Evolutionary conservation across 2,888 invertebrate genomes (phyloP).

Genomic region (Bellardia pandia): DNA sequence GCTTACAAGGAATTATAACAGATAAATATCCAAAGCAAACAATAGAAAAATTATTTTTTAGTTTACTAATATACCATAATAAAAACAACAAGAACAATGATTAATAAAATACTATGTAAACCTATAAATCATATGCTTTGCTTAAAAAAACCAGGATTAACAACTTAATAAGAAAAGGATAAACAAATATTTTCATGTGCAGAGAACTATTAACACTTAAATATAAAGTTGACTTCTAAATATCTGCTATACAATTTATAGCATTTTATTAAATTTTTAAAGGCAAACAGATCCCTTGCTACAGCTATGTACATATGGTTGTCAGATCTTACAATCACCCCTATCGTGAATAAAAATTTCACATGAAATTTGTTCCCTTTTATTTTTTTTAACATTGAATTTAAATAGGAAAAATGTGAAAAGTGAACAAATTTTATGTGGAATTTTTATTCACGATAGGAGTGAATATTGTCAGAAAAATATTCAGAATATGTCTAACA

Average conservation of each 20-base stretch:
- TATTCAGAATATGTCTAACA: too few relatives aligned
- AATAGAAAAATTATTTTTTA: neutral
- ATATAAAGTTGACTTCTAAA: neutral
- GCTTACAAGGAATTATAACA: slow-evolving; percentile 24
- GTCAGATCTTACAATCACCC: too few relatives aligned
- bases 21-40: slow-evolving; percentile 4
- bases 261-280: neutral
- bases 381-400: too few relatives aligned
- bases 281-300: too few relatives aligned
- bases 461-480: too few relatives aligned
- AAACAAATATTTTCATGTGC: neutral
- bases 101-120: slow-evolving; percentile 37
- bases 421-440: too few relatives aligned
- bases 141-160: neutral
- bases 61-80: neutral
- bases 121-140: slow-evolving; percentile 16
- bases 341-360: too few relatives aligned
- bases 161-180: neutral
- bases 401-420: too few relatives aligned
- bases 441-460: too few relatives aligned
- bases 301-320: too few relatives aligned
- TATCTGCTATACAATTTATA: slow-evolving; percentile 1
- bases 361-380: too few relatives aligned
- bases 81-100: neutral
- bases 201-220: neutral